Base-by-base conservation (phyloP, 2,113 vertebrate genomes). In the Megaceryle maxima region DNA sequence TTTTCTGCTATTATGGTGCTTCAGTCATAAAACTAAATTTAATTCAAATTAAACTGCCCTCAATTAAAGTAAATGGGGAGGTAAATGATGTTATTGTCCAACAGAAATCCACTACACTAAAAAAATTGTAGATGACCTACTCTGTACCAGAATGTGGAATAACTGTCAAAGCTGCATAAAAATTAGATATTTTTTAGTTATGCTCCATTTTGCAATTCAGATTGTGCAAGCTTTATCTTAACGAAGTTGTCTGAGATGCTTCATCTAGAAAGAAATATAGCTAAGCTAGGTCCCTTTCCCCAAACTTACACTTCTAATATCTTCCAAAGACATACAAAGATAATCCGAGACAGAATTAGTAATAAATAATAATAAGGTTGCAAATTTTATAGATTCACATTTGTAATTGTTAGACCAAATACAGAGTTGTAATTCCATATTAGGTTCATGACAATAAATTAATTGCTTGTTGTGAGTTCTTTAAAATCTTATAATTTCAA, bases 61-160 rank as follows among this genome's bases (percentile, higher is more conserved):
- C 96, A 96, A 85, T 97, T 97, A 96, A 70, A 95, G 79, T 88
- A 96, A 97, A 97, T 95, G 84, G 85, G 69, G 74, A 97, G 56
- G 67, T 92, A 96, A 97, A 95, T 59, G 91, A 94, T 94, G 76
- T 60, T 87, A 59, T 68, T 87, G 80, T 37, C 78, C 35, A 97
- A 90, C 43, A 88, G 93, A 94, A 96, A 96, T 87, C 91, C 83
- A 94, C 97, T 96, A 88, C 41, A 21, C 33, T 66, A 92, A 94
- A 85, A 89, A 88, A 84, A 79, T 3, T 80, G 29, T 83, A 94
- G 76, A 72, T 93, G 66, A 83, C 50, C 73, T 93, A 83, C 91
- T 92, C 96, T 77, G 46, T 78, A 75, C 22, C 43, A 88, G 56
- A 89, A 5, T 90, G 26, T 59, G 28, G 20, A 87, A 82, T 56